phyloP scores from a whole-genome alignment of 2,113 vertebrate species.

The Neolamprologus ventralis region DNA sequence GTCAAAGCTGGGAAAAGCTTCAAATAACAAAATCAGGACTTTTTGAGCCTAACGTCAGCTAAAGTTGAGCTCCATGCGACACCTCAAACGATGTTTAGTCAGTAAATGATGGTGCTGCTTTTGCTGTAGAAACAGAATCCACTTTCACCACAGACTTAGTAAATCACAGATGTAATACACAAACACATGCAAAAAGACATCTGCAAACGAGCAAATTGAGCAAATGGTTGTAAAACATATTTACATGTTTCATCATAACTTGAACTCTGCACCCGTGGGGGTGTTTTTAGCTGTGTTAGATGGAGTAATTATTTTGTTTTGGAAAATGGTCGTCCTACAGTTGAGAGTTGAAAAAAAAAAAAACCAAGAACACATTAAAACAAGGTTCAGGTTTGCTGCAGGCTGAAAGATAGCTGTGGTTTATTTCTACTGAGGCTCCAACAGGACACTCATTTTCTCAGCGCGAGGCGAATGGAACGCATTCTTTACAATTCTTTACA shows the following conservation, averaged over 20 bases:
- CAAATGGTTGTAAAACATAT: not conserved
- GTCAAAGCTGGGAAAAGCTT: not conserved
- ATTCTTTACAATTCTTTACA: not conserved
- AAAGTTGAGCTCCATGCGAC: not conserved
- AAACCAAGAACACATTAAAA: not conserved
- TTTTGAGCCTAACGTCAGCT: not conserved
- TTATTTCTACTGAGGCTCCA: not conserved
- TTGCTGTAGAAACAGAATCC: not conserved
- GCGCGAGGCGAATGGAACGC: not conserved
- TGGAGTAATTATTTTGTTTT: not conserved
- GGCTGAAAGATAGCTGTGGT: not conserved
- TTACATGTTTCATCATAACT: not conserved
- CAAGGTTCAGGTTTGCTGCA: not conserved
- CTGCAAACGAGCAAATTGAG: not conserved
- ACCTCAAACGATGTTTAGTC: not conserved
- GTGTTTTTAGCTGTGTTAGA: not conserved
- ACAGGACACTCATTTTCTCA: not conserved
- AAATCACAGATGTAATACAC: not conserved
- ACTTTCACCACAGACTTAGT: not conserved
- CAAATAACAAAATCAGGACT: not conserved
- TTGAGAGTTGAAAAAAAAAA: not conserved
- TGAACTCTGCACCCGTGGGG: not conserved
- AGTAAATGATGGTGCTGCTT: not conserved
- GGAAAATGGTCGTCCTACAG: not conserved
- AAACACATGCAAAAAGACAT: not conserved